Evolutionary conservation across 2,797 vertebrate species (phyloP).

Genomic region (Danio choprae): DNA sequence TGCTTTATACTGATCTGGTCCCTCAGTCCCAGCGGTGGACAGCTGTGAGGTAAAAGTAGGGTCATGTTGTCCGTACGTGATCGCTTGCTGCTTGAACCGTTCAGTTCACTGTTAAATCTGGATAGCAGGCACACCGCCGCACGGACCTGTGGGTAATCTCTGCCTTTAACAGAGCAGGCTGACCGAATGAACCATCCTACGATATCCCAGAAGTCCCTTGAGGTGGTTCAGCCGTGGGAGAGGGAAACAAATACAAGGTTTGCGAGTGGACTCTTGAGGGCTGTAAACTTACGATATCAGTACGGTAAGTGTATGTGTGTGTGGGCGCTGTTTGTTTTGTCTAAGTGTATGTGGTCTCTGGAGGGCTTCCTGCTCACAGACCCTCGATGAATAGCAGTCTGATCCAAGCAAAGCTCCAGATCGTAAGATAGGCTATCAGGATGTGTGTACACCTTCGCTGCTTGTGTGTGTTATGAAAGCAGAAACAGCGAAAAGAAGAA

Average conservation of each 20-base stretch:
- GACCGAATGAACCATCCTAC: conserved; percentile 33
- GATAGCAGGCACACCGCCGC: conserved; percentile 1
- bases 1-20: conserved; percentile 16
- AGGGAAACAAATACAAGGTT: conserved; percentile 34
- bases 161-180: conserved; percentile 42
- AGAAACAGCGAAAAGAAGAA: conserved; percentile 47
- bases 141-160: conserved; percentile 44
- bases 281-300: not conserved
- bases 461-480: conserved; percentile 7
- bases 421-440: conserved; percentile 20
- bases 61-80: conserved; percentile 33
- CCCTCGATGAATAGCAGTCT: not conserved
- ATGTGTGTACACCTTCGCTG: conserved; percentile 3
- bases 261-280: conserved; percentile 30
- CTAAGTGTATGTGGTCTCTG: conserved; percentile 6
- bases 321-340: conserved; percentile 23
- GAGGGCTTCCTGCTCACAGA: not conserved
- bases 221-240: conserved; percentile 20
- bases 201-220: conserved; percentile 40
- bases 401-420: conserved; percentile 9
- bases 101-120: conserved; percentile 29
- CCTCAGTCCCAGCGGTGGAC: conserved; percentile 13
- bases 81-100: not conserved
- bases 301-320: not conserved
- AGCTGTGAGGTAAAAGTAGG: conserved; percentile 44